phyloP scores from a whole-genome alignment of 2,113 vertebrate genomes.

The Zosterops japonicus region DNA sequence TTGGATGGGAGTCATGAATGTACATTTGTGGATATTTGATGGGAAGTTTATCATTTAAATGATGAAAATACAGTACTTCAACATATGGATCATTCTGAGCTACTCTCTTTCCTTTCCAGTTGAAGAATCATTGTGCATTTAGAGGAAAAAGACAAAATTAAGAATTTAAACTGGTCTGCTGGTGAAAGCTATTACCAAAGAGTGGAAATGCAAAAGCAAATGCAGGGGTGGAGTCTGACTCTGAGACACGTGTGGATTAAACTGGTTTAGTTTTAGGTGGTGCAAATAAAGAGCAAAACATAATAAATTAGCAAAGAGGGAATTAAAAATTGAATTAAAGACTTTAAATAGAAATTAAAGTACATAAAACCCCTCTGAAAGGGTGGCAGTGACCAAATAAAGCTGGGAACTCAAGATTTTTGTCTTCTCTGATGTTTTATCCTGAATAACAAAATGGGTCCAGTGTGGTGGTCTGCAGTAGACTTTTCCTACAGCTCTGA shows the following conservation, averaged over 20 bases:
- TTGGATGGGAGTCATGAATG: slow-evolving; percentile 56
- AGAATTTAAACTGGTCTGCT: slow-evolving; percentile 42
- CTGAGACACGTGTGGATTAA: not conserved
- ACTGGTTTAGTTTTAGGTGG: no score
- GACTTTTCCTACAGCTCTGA: not conserved
- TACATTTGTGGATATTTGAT: slow-evolving; percentile 64
- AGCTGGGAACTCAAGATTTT: not conserved
- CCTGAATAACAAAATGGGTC: not conserved
- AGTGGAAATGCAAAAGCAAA: not conserved
- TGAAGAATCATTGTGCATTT: slow-evolving; percentile 53
- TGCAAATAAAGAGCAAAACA: no score
- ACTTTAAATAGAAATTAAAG: no score
- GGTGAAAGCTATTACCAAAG: slow-evolving; percentile 9
- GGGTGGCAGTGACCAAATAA: not conserved
- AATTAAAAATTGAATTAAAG: no score
- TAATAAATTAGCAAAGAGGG: no score
- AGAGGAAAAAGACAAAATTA: slow-evolving; percentile 56
- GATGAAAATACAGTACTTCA: slow-evolving; percentile 62
- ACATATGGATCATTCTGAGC: slow-evolving; percentile 64
- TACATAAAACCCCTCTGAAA: not conserved
- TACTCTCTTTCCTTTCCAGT: slow-evolving; percentile 29
- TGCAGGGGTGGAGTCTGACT: not conserved
- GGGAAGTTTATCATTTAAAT: slow-evolving; percentile 51
- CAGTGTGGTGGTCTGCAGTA: not conserved
- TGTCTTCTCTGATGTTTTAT: not conserved